These are phyloP conservation scores for Plagiodera versicolora DNA, from an alignment of 2,888 invertebrate genomes.

Conservation along the genomic window DNA sequence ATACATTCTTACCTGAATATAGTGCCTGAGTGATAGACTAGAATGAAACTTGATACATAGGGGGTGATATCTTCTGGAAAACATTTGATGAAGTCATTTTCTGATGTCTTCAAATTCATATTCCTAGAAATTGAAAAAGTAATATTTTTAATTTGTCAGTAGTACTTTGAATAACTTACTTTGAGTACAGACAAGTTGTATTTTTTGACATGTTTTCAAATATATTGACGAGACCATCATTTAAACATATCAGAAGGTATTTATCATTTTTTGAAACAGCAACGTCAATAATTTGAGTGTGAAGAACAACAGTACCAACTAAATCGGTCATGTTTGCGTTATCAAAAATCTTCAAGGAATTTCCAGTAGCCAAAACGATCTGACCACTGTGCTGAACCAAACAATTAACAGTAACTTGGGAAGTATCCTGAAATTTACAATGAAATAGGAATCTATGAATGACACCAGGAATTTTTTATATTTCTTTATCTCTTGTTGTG, in stretches of 20 bases:
- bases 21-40: slow-evolving; percentile 12
- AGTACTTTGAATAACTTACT: not conserved
- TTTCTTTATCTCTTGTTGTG: too few species aligned
- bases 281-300: slow-evolving; percentile 14
- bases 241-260: slow-evolving; percentile 7
- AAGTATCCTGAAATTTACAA: slow-evolving; percentile 1
- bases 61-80: slow-evolving; percentile 10
- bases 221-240: slow-evolving; percentile 5
- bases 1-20: slow-evolving; percentile 12
- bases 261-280: slow-evolving; percentile 12
- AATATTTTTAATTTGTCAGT: not conserved
- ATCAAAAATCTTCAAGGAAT: slow-evolving; percentile 22
- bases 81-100: slow-evolving; percentile 5
- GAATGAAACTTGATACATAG: slow-evolving; percentile 8
- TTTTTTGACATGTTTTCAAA: not conserved
- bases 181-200: not conserved
- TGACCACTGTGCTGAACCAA: slow-evolving; percentile 10
- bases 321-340: slow-evolving; percentile 20
- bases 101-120: not conserved
- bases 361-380: slow-evolving; percentile 21
- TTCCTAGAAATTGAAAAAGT: slow-evolving; percentile 12
- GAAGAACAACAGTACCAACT: slow-evolving; percentile 15
- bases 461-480: too few species aligned
- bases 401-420: slow-evolving; percentile 2
- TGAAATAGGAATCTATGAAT: not conserved